A percentile compares a stretch with the other conserved stretches of the same genome.
These are phyloP conservation scores for Ameiurus melas DNA, from an alignment of 2,113 vertebrate species.

Conservation along the genomic window DNA sequence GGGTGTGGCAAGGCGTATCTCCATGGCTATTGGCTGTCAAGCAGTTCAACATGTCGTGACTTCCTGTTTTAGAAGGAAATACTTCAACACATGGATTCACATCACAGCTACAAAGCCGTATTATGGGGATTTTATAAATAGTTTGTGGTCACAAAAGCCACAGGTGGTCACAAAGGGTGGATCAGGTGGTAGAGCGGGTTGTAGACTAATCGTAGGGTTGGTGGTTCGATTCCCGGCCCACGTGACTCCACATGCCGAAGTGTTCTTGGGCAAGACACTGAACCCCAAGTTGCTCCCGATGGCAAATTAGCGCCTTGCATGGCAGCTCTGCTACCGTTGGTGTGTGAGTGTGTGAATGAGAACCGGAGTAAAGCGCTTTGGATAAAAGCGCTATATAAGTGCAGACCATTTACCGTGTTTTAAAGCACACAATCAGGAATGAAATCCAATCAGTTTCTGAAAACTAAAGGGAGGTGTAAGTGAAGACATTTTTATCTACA, in stretches of 20 bases:
- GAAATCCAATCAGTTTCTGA: background rate
- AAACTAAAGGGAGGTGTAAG: background rate
- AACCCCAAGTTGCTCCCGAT: too few relatives aligned
- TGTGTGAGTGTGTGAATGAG: too few relatives aligned
- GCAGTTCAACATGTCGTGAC: background rate
- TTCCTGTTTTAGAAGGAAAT: background rate
- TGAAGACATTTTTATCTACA: background rate
- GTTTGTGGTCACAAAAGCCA: background rate
- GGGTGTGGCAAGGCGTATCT: background rate
- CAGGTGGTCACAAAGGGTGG: too few relatives aligned
- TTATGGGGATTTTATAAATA: background rate
- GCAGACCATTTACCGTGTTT: background rate
- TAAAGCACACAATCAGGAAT: background rate
- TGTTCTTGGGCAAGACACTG: too few relatives aligned
- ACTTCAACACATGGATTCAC: background rate
- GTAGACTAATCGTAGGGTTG: too few relatives aligned
- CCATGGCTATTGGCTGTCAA: background rate
- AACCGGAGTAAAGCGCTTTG: too few relatives aligned
- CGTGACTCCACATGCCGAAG: too few relatives aligned
- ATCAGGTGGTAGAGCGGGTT: too few relatives aligned
- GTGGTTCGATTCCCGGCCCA: too few relatives aligned
- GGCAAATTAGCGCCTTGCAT: too few relatives aligned
- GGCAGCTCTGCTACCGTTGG: too few relatives aligned
- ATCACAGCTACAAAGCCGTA: background rate
- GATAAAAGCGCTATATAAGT: too few relatives aligned